phyloP scores from a whole-genome alignment of 2,797 vertebrate species.

The Sphenopsis melanotis region DNA sequence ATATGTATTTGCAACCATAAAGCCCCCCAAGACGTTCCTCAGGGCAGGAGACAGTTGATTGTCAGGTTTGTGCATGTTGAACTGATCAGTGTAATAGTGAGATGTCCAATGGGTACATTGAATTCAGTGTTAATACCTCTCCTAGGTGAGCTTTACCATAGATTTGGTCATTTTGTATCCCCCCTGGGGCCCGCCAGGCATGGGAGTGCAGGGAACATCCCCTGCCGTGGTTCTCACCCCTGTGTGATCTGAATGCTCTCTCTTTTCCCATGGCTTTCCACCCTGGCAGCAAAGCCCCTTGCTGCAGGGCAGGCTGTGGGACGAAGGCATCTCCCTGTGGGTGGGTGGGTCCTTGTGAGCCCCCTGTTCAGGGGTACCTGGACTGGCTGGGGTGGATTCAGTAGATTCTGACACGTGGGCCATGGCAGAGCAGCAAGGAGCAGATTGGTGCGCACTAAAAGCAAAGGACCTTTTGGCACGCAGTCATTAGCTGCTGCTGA shows the following conservation, averaged over 20 bases:
- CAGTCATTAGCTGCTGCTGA: not conserved
- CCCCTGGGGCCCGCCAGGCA: not conserved
- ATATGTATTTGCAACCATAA: not conserved
- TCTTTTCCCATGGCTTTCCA: rapidly evolving
- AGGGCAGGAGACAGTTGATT: not conserved
- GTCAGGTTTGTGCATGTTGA: not conserved
- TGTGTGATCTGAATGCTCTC: rapidly evolving
- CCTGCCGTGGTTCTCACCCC: rapidly evolving
- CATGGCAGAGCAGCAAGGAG: not conserved
- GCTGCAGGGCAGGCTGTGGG: not conserved
- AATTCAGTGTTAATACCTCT: not conserved
- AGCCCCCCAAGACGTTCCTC: not conserved
- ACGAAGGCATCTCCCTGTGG: not conserved
- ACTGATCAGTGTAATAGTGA: not conserved
- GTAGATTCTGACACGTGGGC: rapidly evolving
- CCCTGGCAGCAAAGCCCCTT: not conserved
- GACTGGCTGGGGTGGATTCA: not conserved
- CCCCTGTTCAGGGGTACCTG: not conserved
- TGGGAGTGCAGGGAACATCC: rapidly evolving
- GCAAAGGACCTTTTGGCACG: not conserved
- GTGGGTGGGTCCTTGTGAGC: not conserved
- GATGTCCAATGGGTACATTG: not conserved
- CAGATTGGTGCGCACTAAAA: not conserved
- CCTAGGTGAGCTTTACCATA: not conserved
- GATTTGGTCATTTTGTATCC: not conserved